phyloP scores from a whole-genome alignment of 2,888 invertebrate species.

The Tribolium freemani region DNA sequence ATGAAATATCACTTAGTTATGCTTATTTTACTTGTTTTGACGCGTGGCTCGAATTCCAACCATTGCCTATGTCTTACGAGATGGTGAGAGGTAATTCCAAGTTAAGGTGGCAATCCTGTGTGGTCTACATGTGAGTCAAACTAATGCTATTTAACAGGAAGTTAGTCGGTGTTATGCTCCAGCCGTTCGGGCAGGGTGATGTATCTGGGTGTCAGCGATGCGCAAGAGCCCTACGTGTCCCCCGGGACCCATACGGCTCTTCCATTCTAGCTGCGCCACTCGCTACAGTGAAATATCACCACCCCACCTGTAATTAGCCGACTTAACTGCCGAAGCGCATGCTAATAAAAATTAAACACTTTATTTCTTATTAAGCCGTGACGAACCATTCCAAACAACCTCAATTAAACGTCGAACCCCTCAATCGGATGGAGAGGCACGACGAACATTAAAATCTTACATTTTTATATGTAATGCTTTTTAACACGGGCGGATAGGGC shows the following conservation, averaged over 20 bases:
- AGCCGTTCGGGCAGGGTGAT: slow-evolving; percentile 51
- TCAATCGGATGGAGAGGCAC: not conserved
- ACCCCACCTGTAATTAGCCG: slow-evolving; percentile 45
- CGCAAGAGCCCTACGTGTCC: slow-evolving; percentile 45
- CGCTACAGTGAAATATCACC: slow-evolving; percentile 46
- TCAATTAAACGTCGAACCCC: not conserved
- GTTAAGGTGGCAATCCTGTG: slow-evolving; percentile 28
- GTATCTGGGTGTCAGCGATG: slow-evolving; percentile 54
- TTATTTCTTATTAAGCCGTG: slow-evolving; percentile 15
- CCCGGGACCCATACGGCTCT: slow-evolving; percentile 36
- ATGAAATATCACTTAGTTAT: slow-evolving; percentile 45
- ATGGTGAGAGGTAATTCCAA: slow-evolving; percentile 17
- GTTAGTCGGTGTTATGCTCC: slow-evolving; percentile 53
- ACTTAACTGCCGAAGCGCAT: slow-evolving; percentile 38
- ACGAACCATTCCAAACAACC: not conserved
- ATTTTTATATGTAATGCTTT: no score
- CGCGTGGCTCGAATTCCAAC: not conserved
- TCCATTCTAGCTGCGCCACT: slow-evolving; percentile 18
- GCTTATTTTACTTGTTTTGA: slow-evolving; percentile 39
- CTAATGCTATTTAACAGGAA: slow-evolving; percentile 56
- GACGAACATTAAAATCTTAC: no score
- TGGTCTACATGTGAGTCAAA: slow-evolving; percentile 46
- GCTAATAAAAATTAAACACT: slow-evolving; percentile 43
- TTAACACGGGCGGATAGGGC: no score
- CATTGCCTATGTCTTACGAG: no score